These are phyloP conservation scores for Drosophila nikananu DNA, from an alignment of 1,140 invertebrate genomes.

Conservation along the genomic window DNA sequence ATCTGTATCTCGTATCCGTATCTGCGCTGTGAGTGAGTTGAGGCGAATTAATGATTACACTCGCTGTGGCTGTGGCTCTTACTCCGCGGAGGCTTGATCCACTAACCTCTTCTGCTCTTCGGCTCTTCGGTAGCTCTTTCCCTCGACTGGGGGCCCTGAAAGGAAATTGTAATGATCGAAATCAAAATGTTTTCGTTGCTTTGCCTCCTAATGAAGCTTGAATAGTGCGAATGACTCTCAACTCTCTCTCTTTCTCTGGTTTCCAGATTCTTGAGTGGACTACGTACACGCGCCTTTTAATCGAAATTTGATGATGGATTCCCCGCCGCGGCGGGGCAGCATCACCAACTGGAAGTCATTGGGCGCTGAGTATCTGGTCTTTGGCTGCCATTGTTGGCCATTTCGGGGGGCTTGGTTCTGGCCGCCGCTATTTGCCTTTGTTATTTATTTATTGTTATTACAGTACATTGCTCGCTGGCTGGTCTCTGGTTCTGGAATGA, in stretches of 20 bases:
- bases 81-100: conserved; percentile 63
- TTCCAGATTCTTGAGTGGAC: conserved; percentile 22
- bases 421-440: conserved; percentile 78
- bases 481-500: conserved; percentile 60
- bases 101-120: conserved; percentile 61
- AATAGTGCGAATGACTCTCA: conserved; percentile 80
- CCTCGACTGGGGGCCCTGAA: conserved; percentile 62
- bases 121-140: conserved; percentile 74
- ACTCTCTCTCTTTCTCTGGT: conserved; percentile 50
- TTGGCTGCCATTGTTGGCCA: conserved; percentile 57
- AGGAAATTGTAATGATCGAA: conserved; percentile 83
- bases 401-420: conserved; percentile 51
- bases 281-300: conserved; percentile 81
- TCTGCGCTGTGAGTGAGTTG: conserved; percentile 27
- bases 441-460: conserved; percentile 84
- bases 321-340: conserved; percentile 12
- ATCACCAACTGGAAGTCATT: conserved; percentile 31
- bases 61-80: conserved; percentile 51
- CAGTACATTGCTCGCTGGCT: conserved; percentile 63
- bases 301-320: conserved; percentile 83
- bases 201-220: conserved; percentile 82
- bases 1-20: conserved; percentile 44
- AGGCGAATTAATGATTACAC: conserved; percentile 79
- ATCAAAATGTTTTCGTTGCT: conserved; percentile 84
- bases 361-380: conserved; percentile 48